Percentiles rank a stretch among this genome's conserved stretches.
Evolutionary conservation across 2,797 vertebrate genomes (phyloP).

Genomic region (Lepilemur ruficaudatus): DNA sequence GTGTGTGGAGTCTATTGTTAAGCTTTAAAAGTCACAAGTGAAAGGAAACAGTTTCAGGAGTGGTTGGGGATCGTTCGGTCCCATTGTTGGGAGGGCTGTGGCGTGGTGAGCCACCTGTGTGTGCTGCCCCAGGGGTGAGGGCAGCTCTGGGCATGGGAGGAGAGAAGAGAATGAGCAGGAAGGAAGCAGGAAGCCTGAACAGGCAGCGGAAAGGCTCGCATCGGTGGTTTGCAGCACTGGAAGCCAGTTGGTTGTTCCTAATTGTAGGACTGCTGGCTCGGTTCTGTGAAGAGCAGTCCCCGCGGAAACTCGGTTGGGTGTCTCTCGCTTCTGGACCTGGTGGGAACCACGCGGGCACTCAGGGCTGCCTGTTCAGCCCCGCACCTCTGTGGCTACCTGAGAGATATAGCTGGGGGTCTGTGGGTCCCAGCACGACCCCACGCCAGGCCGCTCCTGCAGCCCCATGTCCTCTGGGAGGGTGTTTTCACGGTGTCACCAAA

Average conservation of each 20-base stretch:
- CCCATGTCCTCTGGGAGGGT: neutral
- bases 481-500: neutral
- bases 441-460: neutral
- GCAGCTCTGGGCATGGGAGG: neutral
- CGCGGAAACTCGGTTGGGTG: neutral
- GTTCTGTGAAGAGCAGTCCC: neutral
- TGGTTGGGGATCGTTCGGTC: neutral
- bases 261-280: neutral
- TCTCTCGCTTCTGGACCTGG: neutral
- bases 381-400: neutral
- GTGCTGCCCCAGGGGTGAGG: no score
- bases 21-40: neutral
- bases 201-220: neutral
- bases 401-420: neutral
- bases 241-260: neutral
- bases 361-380: neutral
- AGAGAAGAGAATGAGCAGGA: neutral
- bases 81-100: neutral
- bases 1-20: neutral
- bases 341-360: neutral
- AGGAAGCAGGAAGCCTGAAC: constrained; percentile 54
- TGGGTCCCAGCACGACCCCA: neutral
- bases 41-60: neutral
- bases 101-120: neutral
- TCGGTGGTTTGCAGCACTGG: neutral